Evolutionary conservation across 2,797 vertebrate genomes (phyloP).

Genomic region (Morelia viridis): DNA sequence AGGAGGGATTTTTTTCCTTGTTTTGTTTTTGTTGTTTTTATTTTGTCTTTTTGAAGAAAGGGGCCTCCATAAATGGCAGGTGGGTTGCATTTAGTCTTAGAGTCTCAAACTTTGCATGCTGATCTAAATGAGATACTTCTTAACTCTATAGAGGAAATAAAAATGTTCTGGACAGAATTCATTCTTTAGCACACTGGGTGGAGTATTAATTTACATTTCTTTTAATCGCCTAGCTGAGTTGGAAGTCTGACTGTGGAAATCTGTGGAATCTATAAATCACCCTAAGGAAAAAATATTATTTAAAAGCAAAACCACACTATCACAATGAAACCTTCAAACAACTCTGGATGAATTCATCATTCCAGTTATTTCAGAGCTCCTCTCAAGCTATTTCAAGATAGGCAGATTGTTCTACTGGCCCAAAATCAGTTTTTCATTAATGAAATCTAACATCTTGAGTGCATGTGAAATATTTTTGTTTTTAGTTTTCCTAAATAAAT

Average conservation of each 20-base stretch:
- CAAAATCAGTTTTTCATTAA: neutral
- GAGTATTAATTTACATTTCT: conserved; percentile 18
- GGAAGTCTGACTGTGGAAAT: neutral
- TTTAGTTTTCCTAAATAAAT: neutral
- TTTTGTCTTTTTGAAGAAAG: neutral
- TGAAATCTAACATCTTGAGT: neutral
- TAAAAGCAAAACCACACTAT: neutral
- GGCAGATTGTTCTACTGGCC: neutral
- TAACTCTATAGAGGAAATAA: neutral
- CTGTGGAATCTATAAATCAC: neutral
- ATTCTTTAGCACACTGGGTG: neutral
- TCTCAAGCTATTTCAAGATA: neutral
- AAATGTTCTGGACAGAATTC: neutral
- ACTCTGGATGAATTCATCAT: neutral
- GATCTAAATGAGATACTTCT: neutral
- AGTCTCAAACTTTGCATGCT: neutral
- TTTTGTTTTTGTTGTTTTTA: neutral
- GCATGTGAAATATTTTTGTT: neutral
- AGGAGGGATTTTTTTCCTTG: neutral
- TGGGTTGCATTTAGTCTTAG: neutral
- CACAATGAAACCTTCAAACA: neutral
- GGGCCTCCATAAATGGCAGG: neutral
- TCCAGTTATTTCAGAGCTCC: neutral
- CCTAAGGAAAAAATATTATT: neutral
- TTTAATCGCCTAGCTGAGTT: conserved; percentile 4